phyloP scores from a whole-genome alignment of 2,797 vertebrate species.

The Paramormyrops hopkinsi region DNA sequence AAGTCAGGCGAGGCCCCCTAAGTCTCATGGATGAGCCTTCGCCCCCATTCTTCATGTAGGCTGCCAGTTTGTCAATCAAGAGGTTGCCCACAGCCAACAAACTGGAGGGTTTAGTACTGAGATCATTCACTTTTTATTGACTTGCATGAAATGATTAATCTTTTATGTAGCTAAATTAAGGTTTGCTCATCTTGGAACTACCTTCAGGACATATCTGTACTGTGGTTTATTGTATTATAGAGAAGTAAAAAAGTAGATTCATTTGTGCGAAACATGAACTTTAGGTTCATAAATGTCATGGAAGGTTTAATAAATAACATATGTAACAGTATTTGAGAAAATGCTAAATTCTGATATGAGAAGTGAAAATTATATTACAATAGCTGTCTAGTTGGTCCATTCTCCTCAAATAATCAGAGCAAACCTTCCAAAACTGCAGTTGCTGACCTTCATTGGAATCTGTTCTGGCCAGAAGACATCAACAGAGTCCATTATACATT shows the following conservation, averaged over 20 bases:
- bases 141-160: background rate
- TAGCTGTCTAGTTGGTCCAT: background rate
- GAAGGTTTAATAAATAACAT: background rate
- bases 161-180: constrained; percentile 16
- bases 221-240: background rate
- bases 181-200: background rate
- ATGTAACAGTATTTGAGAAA: background rate
- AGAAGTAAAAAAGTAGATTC: background rate
- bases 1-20: background rate
- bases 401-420: background rate
- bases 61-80: background rate
- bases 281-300: background rate
- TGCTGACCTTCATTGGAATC: background rate
- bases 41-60: background rate
- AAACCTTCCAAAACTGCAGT: background rate
- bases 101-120: background rate
- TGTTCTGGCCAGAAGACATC: background rate
- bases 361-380: background rate
- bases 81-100: background rate
- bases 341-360: background rate
- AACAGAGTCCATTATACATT: background rate
- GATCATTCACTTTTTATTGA: background rate
- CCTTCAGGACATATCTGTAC: background rate
- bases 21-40: background rate
- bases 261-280: background rate